A percentile compares a stretch with the other conserved stretches of the same genome.
phyloP scores from a whole-genome alignment of 1,140 invertebrate species.

The Bombus haemorrhoidalis region DNA sequence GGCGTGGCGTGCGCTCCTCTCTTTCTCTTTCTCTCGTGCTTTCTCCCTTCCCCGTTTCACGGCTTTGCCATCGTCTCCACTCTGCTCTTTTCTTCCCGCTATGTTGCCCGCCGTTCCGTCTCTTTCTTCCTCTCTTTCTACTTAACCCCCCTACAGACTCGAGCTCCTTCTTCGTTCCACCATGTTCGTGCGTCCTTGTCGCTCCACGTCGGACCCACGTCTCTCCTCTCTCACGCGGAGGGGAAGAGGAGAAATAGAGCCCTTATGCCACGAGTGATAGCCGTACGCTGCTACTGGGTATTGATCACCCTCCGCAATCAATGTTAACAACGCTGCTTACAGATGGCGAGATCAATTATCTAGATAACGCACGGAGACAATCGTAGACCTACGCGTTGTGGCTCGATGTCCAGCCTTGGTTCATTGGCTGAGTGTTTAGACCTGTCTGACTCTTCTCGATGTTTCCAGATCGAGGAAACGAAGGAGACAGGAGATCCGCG shows the following conservation, averaged over 20 bases:
- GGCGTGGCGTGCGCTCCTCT: conserved; percentile 60
- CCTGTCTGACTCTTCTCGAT: background rate
- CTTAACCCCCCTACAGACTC: background rate
- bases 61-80: background rate
- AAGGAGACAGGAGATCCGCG: background rate
- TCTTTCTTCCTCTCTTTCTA: background rate
- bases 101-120: too few relatives aligned
- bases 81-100: background rate
- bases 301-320: conserved; percentile 72
- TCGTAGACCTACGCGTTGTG: background rate
- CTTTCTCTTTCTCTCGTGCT: conserved; percentile 8
- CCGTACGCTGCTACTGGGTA: conserved; percentile 65
- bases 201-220: conserved; percentile 11
- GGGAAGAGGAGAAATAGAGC: conserved; percentile 60
- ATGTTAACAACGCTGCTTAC: conserved; percentile 70
- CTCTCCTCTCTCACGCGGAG: conserved; percentile 17
- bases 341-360: conserved; percentile 65
- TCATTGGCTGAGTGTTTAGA: background rate
- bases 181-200: conserved; percentile 24
- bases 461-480: background rate
- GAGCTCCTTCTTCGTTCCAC: conserved; percentile 10
- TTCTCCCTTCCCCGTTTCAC: conserved; percentile 13
- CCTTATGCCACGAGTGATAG: conserved; percentile 72
- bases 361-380: conserved; percentile 50
- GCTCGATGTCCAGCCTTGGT: background rate